A percentile compares a stretch with the other conserved stretches of the same genome.
Evolutionary conservation across 2,888 invertebrate genomes (phyloP).

Genomic region (Nemoura dubitans): DNA sequence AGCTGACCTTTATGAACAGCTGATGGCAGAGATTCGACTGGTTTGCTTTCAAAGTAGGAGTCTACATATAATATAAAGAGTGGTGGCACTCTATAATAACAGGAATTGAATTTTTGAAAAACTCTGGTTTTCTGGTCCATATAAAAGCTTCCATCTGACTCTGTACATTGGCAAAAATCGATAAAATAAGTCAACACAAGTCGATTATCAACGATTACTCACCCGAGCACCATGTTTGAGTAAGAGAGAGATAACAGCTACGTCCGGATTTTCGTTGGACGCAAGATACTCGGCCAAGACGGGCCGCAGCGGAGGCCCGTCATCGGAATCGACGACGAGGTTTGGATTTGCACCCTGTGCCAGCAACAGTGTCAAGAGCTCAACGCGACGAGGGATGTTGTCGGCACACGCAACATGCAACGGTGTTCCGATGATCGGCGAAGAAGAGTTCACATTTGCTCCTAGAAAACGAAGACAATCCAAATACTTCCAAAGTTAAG

Average conservation of each 20-base stretch:
- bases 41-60: too few relatives aligned
- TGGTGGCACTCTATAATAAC: too few relatives aligned
- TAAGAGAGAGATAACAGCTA: conserved; percentile 73
- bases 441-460: conserved; percentile 80
- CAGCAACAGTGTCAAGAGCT: conserved; percentile 70
- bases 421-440: conserved; percentile 82
- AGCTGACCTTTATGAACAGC: too few relatives aligned
- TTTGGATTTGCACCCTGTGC: conserved; percentile 80
- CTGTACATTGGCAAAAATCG: too few relatives aligned
- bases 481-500: too few relatives aligned
- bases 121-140: too few relatives aligned
- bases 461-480: conserved; percentile 62
- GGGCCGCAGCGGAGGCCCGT: conserved; percentile 78
- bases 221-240: conserved; percentile 81
- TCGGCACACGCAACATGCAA: conserved; percentile 86
- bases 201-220: conserved; percentile 53
- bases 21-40: too few relatives aligned
- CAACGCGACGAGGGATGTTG: conserved; percentile 64
- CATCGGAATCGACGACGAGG: conserved; percentile 76
- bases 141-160: too few relatives aligned
- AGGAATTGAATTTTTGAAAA: too few relatives aligned
- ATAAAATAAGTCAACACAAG: too few relatives aligned
- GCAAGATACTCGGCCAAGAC: conserved; percentile 85
- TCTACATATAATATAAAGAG: too few relatives aligned
- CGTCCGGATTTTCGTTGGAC: conserved; percentile 74